phyloP scores from a whole-genome alignment of 2,113 vertebrate genomes.

The Dipodomys stephensi region DNA sequence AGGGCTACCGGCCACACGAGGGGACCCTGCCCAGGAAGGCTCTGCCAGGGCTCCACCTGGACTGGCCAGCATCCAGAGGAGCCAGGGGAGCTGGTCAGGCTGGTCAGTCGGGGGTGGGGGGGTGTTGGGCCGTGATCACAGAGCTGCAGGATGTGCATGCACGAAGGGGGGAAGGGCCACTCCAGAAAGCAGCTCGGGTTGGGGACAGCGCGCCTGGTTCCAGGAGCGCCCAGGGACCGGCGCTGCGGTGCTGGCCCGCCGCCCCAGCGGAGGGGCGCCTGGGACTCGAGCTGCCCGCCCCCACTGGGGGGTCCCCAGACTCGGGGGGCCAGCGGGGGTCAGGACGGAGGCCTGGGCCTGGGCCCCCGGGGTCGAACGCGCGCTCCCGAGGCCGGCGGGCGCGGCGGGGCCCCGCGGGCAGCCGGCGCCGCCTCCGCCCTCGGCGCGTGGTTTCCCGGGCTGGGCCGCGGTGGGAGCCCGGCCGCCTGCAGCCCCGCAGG shows the following conservation, averaged over 20 bases:
- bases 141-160: background rate
- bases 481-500: constrained; percentile 54
- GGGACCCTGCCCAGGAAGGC: background rate
- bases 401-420: too few species aligned
- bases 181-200: background rate
- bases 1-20: background rate
- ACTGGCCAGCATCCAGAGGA: constrained; percentile 29
- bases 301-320: too few species aligned
- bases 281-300: too few species aligned
- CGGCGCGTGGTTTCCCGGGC: background rate
- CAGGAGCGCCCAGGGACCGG: too few species aligned
- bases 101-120: constrained; percentile 41
- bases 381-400: too few species aligned
- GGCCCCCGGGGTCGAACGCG: too few species aligned
- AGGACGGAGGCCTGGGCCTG: too few species aligned
- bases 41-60: background rate
- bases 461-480: constrained; percentile 1
- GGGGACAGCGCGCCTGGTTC: too few species aligned
- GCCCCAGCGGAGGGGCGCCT: too few species aligned
- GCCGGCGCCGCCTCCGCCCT: too few species aligned
- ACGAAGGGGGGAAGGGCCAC: background rate
- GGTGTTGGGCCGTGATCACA: background rate
- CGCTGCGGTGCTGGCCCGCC: too few species aligned
- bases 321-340: too few species aligned
- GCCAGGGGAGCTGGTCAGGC: constrained; percentile 40